Conservation (phyloP, 2,113 vertebrate species). For the Podarcis muralis region DNA sequence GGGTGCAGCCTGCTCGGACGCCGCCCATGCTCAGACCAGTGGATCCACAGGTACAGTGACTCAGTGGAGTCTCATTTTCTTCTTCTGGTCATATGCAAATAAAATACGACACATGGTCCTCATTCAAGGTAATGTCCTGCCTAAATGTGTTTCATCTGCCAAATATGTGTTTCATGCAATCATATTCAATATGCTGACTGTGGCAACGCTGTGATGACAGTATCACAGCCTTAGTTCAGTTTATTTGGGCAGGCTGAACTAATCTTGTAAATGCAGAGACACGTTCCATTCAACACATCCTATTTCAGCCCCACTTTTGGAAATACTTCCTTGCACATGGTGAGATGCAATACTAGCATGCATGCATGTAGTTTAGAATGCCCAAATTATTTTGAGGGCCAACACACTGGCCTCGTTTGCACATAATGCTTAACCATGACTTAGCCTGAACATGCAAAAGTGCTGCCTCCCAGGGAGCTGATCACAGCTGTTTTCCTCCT, state of each 20-base stretch:
- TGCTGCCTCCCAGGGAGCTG: no score
- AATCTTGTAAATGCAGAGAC: background rate
- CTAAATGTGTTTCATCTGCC: background rate
- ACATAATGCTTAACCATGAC: no score
- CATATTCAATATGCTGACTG: background rate
- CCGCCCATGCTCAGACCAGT: constrained; percentile 93
- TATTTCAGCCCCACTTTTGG: background rate
- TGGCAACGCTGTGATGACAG: no score
- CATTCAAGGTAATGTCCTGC: background rate
- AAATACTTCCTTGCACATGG: background rate
- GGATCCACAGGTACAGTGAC: constrained; percentile 88
- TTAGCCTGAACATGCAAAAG: no score
- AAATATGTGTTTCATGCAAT: background rate
- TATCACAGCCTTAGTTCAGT: background rate
- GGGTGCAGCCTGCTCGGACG: constrained; percentile 92
- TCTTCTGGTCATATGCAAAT: background rate
- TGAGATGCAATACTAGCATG: background rate
- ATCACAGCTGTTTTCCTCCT: no score
- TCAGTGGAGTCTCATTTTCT: background rate
- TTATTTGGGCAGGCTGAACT: background rate
- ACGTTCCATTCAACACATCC: background rate
- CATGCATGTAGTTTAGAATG: background rate
- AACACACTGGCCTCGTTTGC: background rate
- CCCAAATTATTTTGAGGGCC: background rate
- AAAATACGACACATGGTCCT: background rate